Evolutionary conservation across 2,797 vertebrate species (phyloP).

Genomic region (Liasis olivaceus): DNA sequence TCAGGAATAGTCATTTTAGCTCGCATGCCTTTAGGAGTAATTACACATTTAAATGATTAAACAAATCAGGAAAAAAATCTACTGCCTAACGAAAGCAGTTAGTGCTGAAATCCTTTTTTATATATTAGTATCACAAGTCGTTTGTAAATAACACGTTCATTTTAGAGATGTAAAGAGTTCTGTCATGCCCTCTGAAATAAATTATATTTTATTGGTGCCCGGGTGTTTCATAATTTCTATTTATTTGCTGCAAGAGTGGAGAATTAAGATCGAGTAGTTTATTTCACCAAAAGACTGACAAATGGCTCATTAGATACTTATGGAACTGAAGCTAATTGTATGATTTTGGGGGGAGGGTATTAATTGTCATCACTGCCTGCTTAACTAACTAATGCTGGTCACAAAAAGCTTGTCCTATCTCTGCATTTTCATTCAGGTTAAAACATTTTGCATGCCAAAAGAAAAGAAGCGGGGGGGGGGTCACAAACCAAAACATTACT

Average conservation of each 20-base stretch:
- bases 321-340: conserved; percentile 75
- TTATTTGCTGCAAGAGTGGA: conserved; percentile 79
- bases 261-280: conserved; percentile 80
- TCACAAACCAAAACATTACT: conserved; percentile 65
- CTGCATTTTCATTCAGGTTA: conserved; percentile 36
- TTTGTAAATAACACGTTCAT: conserved; percentile 76
- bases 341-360: conserved; percentile 68
- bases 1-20: conserved; percentile 72
- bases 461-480: conserved; percentile 34
- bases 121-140: conserved; percentile 72
- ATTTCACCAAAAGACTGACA: conserved; percentile 79
- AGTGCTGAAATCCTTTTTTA: conserved; percentile 68
- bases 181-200: conserved; percentile 75
- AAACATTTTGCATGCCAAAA: conserved; percentile 34
- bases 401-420: conserved; percentile 49
- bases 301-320: conserved; percentile 80
- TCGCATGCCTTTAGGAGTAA: conserved; percentile 73
- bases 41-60: conserved; percentile 78
- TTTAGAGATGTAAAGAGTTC: conserved; percentile 74
- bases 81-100: conserved; percentile 71
- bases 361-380: conserved; percentile 68
- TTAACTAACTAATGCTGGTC: conserved; percentile 68
- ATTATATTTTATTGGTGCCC: conserved; percentile 77
- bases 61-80: conserved; percentile 73
- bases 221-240: conserved; percentile 78